phyloP scores from a whole-genome alignment of 2,113 vertebrate genomes.

The Turdus rufiventris region DNA sequence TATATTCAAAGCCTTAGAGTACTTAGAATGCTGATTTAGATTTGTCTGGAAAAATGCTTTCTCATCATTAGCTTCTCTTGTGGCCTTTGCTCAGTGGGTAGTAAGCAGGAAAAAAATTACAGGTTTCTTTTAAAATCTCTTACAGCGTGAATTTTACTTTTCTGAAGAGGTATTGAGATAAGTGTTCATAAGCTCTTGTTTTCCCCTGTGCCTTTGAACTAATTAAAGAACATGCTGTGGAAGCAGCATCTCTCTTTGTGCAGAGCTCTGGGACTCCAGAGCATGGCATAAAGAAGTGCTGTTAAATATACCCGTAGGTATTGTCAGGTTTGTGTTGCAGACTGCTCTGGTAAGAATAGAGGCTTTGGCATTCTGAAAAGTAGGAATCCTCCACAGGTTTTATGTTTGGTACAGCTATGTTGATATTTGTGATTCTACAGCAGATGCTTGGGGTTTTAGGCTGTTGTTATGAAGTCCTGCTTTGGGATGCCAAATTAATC shows the following conservation, averaged over 20 bases:
- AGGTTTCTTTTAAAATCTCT: neutral
- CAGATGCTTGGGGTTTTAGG: neutral
- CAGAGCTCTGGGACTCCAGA: neutral
- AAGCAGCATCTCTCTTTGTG: neutral
- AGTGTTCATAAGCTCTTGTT: neutral
- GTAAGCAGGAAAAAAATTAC: neutral
- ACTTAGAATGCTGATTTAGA: neutral
- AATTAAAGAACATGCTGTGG: neutral
- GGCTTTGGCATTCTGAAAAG: neutral
- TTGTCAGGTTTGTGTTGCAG: neutral
- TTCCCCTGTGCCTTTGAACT: neutral
- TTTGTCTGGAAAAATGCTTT: neutral
- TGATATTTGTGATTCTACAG: neutral
- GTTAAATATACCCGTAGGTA: neutral
- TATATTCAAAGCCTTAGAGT: neutral
- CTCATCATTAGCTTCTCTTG: neutral
- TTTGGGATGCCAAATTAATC: neutral
- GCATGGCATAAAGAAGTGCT: neutral
- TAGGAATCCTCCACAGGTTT: neutral
- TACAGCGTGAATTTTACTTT: neutral
- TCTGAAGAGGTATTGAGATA: neutral
- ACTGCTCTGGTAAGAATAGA: neutral
- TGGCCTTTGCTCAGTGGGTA: neutral
- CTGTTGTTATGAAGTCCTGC: neutral
- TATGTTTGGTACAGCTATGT: neutral